Evolutionary conservation across 2,888 invertebrate species (phyloP), one percentile per base, ranked within the genome.

Genomic region (Ctena decussata): DNA sequence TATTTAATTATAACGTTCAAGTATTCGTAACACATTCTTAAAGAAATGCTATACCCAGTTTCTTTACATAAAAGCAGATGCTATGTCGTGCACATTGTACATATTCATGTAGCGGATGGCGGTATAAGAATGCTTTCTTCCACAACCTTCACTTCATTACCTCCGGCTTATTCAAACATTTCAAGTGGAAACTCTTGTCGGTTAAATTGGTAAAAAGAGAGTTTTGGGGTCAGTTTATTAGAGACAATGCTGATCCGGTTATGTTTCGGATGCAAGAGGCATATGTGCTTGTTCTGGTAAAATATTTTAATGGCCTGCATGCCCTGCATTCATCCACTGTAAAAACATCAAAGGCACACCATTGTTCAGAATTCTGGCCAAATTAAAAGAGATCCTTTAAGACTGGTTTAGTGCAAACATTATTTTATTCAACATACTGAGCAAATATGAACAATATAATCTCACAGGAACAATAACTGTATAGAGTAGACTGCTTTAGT

Each of bases 41-140:
- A 15, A 46, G 46, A 46, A 46, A 46, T 21, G 3, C 46, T 46
- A 65, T 65, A 35, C 5, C 18, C 3, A 1, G 18, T 35, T 35
- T 65, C 65, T 65, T 65, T 65, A 65, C 35, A 65, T 65, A 32
- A 65, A 65, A 65, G 8, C 65, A 65, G 35, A 65, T 65, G 65
- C 32, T 24, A 27, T 57, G n/a, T n/a, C 46, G 46, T 21, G 46
- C 21, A 46, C 21, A 46, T 46, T 21, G 21, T 57, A 27, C 57
- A 57, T 6, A 27, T 27, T 57, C 57, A 57, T 27, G 27, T 57
- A 57, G 57, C 57, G 57, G 8, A 11, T 11, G 5, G 53, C 5
- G 53, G 21, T 53, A 53, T 53, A n/a, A 30, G 32, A 65, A 35
- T 1, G 65, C 12, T 12, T 35, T 35, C 35, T 65, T n/a, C 53